Conservation (phyloP, 2,888 invertebrate species). For the Calephelis perditalis region DNA sequence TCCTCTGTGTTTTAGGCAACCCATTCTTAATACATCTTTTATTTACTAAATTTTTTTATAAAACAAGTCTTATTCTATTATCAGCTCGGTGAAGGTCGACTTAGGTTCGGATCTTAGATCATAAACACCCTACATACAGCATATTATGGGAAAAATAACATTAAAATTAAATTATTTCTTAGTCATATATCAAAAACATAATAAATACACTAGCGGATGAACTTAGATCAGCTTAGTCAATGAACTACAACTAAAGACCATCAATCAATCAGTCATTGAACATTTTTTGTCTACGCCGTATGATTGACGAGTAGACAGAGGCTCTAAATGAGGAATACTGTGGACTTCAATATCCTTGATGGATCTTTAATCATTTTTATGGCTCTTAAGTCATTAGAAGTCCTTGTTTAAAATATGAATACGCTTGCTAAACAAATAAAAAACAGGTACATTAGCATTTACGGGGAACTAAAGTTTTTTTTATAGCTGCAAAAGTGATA, state of each 20-base stretch:
- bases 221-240: slow-evolving; percentile 39
- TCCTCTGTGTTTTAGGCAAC: too few species aligned
- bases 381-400: slow-evolving; percentile 21
- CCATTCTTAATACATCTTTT: too few species aligned
- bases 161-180: background rate
- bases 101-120: too few species aligned
- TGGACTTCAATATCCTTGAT: slow-evolving; percentile 32
- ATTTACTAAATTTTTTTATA: too few species aligned
- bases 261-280: slow-evolving; percentile 60
- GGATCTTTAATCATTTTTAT: slow-evolving; percentile 19
- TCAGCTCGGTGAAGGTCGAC: too few species aligned
- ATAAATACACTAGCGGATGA: slow-evolving; percentile 4
- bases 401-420: slow-evolving; percentile 10
- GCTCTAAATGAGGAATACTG: slow-evolving; percentile 58
- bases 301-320: slow-evolving; percentile 72
- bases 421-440: slow-evolving; percentile 3
- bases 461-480: background rate
- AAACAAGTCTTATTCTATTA: too few species aligned
- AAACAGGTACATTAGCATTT: background rate
- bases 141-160: too few species aligned
- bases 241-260: slow-evolving; percentile 51
- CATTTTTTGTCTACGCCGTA: slow-evolving; percentile 43
- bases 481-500: too few species aligned
- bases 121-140: too few species aligned
- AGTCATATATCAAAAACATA: slow-evolving; percentile 4